Percentiles rank a stretch among this genome's conserved stretches.
Evolutionary conservation across 1,140 invertebrate species (phyloP).

Genomic region (Tribolium castaneum): DNA sequence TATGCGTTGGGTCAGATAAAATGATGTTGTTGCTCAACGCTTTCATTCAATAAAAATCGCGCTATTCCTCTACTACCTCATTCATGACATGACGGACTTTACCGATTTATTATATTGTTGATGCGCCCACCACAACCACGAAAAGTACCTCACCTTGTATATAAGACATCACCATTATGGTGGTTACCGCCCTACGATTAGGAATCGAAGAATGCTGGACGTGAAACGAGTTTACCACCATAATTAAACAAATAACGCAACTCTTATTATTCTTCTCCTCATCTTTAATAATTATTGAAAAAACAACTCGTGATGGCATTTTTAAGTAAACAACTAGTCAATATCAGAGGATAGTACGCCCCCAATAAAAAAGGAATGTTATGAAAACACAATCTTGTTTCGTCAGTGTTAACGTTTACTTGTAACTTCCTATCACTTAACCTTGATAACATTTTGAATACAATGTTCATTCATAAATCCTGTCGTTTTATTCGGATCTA

Average conservation of each 20-base stretch:
- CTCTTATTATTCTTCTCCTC: background rate
- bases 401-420: constrained; percentile 22
- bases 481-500: background rate
- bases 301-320: constrained; percentile 8
- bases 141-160: constrained; percentile 8
- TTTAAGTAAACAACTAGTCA: constrained; percentile 15
- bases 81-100: background rate
- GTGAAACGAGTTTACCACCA: constrained; percentile 17
- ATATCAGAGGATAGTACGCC: constrained; percentile 6
- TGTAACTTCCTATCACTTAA: constrained; percentile 34
- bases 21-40: constrained; percentile 19
- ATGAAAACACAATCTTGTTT: constrained; percentile 19
- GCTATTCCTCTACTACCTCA: constrained; percentile 33
- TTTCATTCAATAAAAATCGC: constrained; percentile 33
- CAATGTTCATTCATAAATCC: constrained; percentile 34
- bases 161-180: background rate
- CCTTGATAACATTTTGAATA: constrained; percentile 33
- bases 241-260: background rate
- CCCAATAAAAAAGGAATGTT: constrained; percentile 12
- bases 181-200: constrained; percentile 29
- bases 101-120: constrained; percentile 17
- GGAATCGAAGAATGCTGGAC: constrained; percentile 4
- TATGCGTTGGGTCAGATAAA: constrained; percentile 17
- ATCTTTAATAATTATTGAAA: background rate
- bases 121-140: background rate